phyloP scores from a whole-genome alignment of 2,888 invertebrate species.

The Ectemnius cavifrons region DNA sequence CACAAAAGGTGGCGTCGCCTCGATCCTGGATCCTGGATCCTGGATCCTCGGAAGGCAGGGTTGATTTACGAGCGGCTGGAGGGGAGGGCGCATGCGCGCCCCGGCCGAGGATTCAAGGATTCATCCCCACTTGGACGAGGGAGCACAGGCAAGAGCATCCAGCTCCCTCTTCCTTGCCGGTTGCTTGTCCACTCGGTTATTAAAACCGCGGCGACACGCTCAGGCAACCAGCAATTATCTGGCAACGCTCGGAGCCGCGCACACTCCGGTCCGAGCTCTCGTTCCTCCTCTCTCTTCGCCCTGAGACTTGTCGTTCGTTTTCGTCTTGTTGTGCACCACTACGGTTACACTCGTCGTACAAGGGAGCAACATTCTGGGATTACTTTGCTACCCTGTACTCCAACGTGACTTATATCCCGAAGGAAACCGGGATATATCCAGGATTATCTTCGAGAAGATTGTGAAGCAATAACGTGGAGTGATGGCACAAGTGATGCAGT shows the following conservation, averaged over 20 bases:
- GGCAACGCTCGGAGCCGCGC: conserved; percentile 71
- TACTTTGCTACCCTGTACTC: background rate
- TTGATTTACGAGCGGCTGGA: conserved; percentile 71
- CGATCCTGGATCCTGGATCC: conserved; percentile 46
- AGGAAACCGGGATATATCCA: background rate
- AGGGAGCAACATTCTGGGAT: background rate
- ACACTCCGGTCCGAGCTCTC: conserved; percentile 44
- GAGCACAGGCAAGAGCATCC: conserved; percentile 48
- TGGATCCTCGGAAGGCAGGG: conserved; percentile 62
- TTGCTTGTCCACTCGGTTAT: conserved; percentile 76
- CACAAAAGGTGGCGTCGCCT: conserved; percentile 49
- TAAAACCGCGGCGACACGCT: conserved; percentile 76
- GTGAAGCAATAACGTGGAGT: conserved; percentile 49
- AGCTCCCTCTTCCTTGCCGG: conserved; percentile 68
- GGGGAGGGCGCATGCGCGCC: conserved; percentile 70
- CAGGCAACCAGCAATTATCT: conserved; percentile 75
- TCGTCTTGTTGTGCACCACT: too few relatives aligned
- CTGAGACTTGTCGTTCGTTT: background rate
- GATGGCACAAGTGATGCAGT: conserved; percentile 72
- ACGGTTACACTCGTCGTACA: conserved; percentile 1
- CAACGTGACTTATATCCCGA: background rate
- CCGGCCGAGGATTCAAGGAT: conserved; percentile 45
- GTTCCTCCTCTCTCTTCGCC: background rate
- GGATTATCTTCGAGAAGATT: conserved; percentile 2
- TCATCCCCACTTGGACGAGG: conserved; percentile 61